Conservation (phyloP, 2,113 vertebrate species). For the Alligator sinensis region DNA sequence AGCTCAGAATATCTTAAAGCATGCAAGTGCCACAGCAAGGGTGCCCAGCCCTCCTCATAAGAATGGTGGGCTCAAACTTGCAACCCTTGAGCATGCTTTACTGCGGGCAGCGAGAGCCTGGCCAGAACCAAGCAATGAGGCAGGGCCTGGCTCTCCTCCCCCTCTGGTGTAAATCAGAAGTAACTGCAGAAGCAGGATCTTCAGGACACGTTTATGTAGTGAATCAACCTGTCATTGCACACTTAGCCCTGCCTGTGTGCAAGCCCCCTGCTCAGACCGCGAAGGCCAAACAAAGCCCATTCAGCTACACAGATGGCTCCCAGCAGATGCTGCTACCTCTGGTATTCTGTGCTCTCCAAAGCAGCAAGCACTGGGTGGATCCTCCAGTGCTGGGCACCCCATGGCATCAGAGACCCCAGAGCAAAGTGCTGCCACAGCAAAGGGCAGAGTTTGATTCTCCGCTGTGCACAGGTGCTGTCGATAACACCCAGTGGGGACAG, state of each 20-base stretch:
- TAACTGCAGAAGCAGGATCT: background rate
- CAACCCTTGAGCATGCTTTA: background rate
- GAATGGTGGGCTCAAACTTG: background rate
- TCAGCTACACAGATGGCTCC: background rate
- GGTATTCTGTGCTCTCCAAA: background rate
- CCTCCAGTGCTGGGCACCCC: background rate
- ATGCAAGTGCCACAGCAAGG: background rate
- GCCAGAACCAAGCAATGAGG: background rate
- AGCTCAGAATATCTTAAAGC: background rate
- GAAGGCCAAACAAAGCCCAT: background rate
- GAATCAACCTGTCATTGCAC: background rate
- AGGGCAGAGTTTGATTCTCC: background rate
- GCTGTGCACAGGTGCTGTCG: background rate
- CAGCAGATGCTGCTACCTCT: background rate
- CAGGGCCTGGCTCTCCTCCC: background rate
- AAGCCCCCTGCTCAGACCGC: background rate
- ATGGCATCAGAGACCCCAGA: background rate
- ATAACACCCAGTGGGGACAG: background rate
- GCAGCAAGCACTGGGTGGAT: background rate
- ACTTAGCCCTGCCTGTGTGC: background rate
- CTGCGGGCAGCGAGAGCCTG: background rate
- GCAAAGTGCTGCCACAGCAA: background rate
- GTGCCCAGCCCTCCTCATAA: too few relatives aligned
- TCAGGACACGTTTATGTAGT: background rate
- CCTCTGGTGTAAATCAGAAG: background rate